Base-by-base conservation (phyloP, 1,140 invertebrate species). In the Heliconius himera region DNA sequence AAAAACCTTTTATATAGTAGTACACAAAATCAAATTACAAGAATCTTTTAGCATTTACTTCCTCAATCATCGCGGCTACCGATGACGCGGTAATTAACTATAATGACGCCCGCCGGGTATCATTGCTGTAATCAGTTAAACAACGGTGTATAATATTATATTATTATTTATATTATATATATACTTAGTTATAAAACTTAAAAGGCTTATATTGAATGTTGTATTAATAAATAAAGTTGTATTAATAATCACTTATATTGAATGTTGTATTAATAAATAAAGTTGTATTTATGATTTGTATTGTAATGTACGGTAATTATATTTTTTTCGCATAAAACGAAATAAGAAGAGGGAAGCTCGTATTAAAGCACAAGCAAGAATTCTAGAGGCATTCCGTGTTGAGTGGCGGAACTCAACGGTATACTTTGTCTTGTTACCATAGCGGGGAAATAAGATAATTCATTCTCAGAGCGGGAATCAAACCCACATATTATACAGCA, bases 31-130 rank as follows among this genome's bases (percentile, higher is more conserved):
- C 3, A 46, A 46, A 46, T 46, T 78, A 71, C 77, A 36, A 29
- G 36, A 73, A 26, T 73, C 20, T 46, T 38, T 78, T 3, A 54
- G 70, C 54, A 26, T n/a, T 73, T 46, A 49, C 41, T 73, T 73
- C 72, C 72, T 73, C 72, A 73, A 73, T 73, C 49, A 49, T 26
- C 8, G 60, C 22, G 22, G 60, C 60, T 66, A 66, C 29, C 73
- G 60, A 79, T 79, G 74, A 73, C 77, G 73, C 29, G 60, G 78
- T 79, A 75, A 74, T 79, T 74, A 79, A 60, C 38, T 26, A 36
- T 79, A 79, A 79, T 79, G 73, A 71, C 56, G 56, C 36, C 33
- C 60, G 26, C 26, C 60, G 22, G 60, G 22, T 29, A 66, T 66
- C 26, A 66, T 66, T 26, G 22, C 60, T 29, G 60, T 66, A 16